Evolutionary conservation across 2,113 vertebrate species (phyloP), one percentile per base, ranked within the genome.

Genomic region (Ia io): DNA sequence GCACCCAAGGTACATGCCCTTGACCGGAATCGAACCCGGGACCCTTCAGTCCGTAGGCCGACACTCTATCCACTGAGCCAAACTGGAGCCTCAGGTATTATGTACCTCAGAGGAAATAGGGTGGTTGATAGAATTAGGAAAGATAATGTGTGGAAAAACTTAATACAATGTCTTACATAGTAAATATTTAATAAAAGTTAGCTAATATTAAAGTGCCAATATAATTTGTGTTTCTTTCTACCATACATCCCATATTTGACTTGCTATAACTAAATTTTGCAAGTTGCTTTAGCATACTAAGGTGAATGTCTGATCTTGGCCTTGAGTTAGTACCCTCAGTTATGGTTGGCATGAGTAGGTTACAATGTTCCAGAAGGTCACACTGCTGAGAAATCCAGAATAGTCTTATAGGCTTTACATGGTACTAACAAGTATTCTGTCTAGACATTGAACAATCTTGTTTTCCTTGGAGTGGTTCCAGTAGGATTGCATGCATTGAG

Each of bases 161-260:
- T 73, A 78, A 59, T 91, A 88, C 9, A 90, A 9, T 80, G 4
- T 85, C 87, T 73, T 84, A 88, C 9, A n/a, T 80, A 47, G 49
- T 96, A 82, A 79, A 92, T 83, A 56, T 88, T 80, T 28, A 80
- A 3, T 65, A 56, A 80, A 70, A 59, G 23, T 88, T 93, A 85
- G 32, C 44, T 90, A 61, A 86, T 93, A 73, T 79, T 91, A 63
- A 94, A 94, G 37, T 93, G 20, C 28, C 20, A 42, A 71, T 79
- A 84, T 93, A 88, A 93, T 67, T 84, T 88, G 42, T 89, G 23
- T 96, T 96, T 96, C n/a, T 96, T 96, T 25, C 22, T 91, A 51
- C 9, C 5, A 10, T n/a, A 88, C 0, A 47, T 61, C 32, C 37
- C 49, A 37, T 74, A 88, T 28, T 88, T 84, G n/a, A 82, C 18